Percentiles rank a stretch among this genome's conserved stretches.
Evolutionary conservation across 2,888 invertebrate species (phyloP).

Genomic region (Pandemis heparana): DNA sequence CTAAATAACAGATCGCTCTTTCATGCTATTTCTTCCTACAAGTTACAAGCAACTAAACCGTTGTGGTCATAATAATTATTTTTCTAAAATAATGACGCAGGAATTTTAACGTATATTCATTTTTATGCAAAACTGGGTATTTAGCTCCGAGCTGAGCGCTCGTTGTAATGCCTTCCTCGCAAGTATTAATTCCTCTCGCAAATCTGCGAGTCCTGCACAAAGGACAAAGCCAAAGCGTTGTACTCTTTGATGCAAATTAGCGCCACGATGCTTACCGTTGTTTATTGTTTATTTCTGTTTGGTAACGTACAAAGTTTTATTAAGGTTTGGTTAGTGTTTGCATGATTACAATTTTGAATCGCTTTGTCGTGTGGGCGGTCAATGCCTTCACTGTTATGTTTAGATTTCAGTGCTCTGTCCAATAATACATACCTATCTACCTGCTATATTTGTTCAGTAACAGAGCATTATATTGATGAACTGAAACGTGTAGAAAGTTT

Average conservation of each 20-base stretch:
- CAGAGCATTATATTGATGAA: too few species aligned
- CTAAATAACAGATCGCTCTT: too few species aligned
- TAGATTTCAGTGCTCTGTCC: too few species aligned
- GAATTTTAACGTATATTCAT: not conserved
- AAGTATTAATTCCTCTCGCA: slow-evolving; percentile 7
- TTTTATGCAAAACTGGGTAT: not conserved
- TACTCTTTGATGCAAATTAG: slow-evolving; percentile 18
- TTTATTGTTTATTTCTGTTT: slow-evolving; percentile 1
- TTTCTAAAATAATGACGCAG: not conserved
- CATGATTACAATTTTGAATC: not conserved
- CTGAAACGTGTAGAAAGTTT: too few species aligned
- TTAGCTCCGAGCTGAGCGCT: not conserved
- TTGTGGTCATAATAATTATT: too few species aligned
- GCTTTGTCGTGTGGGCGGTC: not conserved
- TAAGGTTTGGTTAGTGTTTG: not conserved
- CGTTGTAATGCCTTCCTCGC: not conserved
- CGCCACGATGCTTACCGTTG: not conserved
- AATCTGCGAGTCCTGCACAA: slow-evolving; percentile 7
- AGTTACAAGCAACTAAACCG: too few species aligned
- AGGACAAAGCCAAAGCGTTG: not conserved
- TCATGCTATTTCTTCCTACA: too few species aligned
- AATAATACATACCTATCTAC: too few species aligned
- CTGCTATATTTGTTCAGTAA: too few species aligned
- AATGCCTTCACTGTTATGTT: not conserved
- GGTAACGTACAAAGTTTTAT: not conserved